A percentile compares a stretch with the other conserved stretches of the same genome.
Conservation (phyloP, 2,888 invertebrate species). For the Lysandra bellargus region DNA sequence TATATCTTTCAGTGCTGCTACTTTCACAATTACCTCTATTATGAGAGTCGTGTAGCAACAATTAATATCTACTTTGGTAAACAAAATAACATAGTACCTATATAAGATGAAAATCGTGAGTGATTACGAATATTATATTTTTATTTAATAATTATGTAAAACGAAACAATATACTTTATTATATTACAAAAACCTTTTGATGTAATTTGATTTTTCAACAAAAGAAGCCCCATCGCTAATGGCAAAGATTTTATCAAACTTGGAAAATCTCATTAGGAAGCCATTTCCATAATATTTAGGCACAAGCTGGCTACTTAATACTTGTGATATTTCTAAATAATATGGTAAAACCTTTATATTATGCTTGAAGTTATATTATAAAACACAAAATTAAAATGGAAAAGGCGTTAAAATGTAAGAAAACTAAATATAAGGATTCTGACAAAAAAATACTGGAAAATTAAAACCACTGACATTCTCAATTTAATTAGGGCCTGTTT, state of each 20-base stretch:
- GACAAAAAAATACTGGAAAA: too few relatives aligned
- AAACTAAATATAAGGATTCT: too few relatives aligned
- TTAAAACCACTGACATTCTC: too few relatives aligned
- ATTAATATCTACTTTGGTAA: not conserved
- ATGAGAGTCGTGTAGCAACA: too few relatives aligned
- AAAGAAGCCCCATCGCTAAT: not conserved
- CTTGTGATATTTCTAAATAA: too few relatives aligned
- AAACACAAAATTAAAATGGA: too few relatives aligned
- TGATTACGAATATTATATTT: not conserved
- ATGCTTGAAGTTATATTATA: too few relatives aligned
- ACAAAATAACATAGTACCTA: not conserved
- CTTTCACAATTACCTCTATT: too few relatives aligned
- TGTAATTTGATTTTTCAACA: not conserved
- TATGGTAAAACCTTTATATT: too few relatives aligned
- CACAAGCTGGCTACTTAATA: not conserved
- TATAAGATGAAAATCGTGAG: not conserved
- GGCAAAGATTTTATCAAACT: not conserved
- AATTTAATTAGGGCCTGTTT: too few relatives aligned
- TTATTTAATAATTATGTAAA: not conserved
- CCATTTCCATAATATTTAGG: not conserved
- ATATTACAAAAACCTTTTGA: not conserved
- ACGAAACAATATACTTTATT: not conserved
- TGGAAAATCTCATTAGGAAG: not conserved
- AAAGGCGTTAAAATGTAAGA: too few relatives aligned
- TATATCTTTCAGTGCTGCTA: too few relatives aligned